These are phyloP conservation scores for Characodon lateralis DNA, from an alignment of 2,797 vertebrate species.

Conservation along the genomic window DNA sequence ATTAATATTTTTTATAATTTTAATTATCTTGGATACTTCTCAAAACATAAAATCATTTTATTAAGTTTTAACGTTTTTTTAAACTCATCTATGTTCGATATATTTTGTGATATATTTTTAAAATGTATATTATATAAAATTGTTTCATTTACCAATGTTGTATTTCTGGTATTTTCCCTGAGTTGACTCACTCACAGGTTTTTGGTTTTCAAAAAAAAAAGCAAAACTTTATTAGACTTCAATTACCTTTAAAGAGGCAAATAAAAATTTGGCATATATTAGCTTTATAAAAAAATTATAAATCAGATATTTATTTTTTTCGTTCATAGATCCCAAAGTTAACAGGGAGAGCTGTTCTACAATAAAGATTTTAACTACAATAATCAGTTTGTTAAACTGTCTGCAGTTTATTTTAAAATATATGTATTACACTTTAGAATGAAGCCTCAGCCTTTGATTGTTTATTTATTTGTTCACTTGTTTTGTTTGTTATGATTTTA, in stretches of 20 bases:
- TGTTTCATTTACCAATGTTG: neutral
- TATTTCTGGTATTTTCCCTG: neutral
- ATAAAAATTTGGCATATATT: neutral
- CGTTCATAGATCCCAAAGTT: neutral
- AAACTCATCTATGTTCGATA: neutral
- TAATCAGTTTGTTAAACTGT: neutral
- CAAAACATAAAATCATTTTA: neutral
- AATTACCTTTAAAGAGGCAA: neutral
- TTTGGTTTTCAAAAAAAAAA: neutral
- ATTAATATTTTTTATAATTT: neutral
- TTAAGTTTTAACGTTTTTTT: neutral
- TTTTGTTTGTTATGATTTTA: neutral
- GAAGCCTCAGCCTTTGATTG: neutral
- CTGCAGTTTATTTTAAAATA: neutral
- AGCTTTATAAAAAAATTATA: neutral
- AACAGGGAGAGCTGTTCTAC: neutral
- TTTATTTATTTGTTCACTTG: neutral
- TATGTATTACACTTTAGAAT: neutral
- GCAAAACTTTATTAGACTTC: neutral
- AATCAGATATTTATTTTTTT: neutral
- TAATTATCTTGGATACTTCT: neutral
- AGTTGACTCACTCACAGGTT: too few species aligned
- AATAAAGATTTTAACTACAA: too few species aligned
- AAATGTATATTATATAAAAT: neutral
- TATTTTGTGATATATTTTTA: neutral